Base-by-base conservation (phyloP, 2,797 vertebrate genomes). In the Bovichtus variegatus region DNA sequence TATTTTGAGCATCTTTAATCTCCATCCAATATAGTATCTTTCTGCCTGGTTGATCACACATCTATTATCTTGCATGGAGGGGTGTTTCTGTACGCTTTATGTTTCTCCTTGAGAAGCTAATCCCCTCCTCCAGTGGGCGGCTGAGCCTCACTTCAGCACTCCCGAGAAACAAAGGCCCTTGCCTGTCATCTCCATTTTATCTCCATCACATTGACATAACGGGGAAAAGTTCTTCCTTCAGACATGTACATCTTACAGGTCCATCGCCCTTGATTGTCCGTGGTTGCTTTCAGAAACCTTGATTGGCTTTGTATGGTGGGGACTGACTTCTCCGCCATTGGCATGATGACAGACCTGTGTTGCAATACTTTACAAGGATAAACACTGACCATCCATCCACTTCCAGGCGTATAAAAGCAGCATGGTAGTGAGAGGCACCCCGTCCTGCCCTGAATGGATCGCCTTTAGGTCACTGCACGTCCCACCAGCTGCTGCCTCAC, bases 401-500 rank as follows among this genome's bases (percentile, higher is more conserved):
- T 92, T 91, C 90, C 82, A 91, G 74, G 57, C 84, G 23, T 68
- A 91, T 90, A 93, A 94, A 91, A 89, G 91, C 90, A 71, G 74
- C 80, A 65, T 83, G 85, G 81, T 50, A 80, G 73, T 84, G 88
- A 91, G 89, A 89, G 90, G 90, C 91, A 75, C 88, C 88, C 80
- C 38, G 68, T 90, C 86, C 88, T 57, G 89, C 75, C 72, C 85
- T 93, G 91, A 94, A 93, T 93, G 80, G 90, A 88, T 72, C 49
- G 81, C 86, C 90, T 93, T 89, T 87, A 93, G 93, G 90, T 93
- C 89, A 93, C 36, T 91, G 89, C 80, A 79, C 71, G 84, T 94
- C 89, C 90, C 89, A 88, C 92, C 93, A 94, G 93, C 93, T 94
- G 93, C 91, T 89, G 89, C 93, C 92, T 90, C 90, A 80, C 82